phyloP scores from a whole-genome alignment of 2,113 vertebrate genomes.

The Tachycineta bicolor region DNA sequence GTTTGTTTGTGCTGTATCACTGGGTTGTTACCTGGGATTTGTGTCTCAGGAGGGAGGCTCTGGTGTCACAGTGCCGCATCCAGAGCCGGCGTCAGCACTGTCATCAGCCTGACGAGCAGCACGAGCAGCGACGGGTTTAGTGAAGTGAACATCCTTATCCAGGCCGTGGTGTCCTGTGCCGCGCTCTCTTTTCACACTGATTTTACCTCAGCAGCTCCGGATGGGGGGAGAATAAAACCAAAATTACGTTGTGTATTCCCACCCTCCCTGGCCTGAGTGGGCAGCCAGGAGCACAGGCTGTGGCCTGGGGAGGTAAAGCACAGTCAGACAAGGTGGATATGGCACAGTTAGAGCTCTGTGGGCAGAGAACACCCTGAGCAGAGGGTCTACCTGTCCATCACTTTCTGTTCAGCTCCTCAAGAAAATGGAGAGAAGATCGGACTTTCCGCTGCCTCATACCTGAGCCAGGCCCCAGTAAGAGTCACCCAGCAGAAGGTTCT shows the following conservation, averaged over 20 bases:
- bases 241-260: rapidly evolving
- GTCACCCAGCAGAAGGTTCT: not conserved
- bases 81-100: not conserved
- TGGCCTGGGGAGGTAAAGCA: not conserved
- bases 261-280: not conserved
- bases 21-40: not conserved
- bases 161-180: not conserved
- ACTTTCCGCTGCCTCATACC: not conserved
- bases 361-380: not conserved
- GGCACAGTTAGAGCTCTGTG: not conserved
- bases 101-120: not conserved
- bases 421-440: not conserved
- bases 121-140: not conserved
- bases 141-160: not conserved
- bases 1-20: not conserved
- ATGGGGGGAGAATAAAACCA: not conserved
- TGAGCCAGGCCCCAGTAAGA: not conserved
- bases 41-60: not conserved
- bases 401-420: not conserved
- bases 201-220: not conserved
- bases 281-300: not conserved
- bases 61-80: not conserved
- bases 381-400: not conserved
- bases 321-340: not conserved
- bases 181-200: not conserved